Base-by-base conservation (phyloP, 2,797 vertebrate species). In the Aythya fuligula region DNA sequence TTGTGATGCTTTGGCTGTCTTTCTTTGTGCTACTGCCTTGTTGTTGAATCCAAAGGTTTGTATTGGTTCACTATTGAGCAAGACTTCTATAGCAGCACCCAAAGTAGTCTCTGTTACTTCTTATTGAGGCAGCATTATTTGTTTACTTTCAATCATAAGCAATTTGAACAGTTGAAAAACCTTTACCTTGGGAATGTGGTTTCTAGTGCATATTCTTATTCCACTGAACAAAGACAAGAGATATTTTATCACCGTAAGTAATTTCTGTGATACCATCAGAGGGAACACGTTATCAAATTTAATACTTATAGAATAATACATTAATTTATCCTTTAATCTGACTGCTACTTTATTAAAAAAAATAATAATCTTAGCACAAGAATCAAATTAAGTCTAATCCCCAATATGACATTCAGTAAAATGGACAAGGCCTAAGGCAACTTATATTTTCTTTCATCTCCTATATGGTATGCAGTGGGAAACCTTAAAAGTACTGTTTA, bases 361-460 rank as follows among this genome's bases (percentile, higher is more conserved):
- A 39, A 39, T 13, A 13, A 39, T 73, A 92, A 96, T 58, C 53
- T 95, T 93, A 85, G 67, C 75, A 78, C 79, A 90, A 81, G 43
- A 47, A 94, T 90, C 80, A 86, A 94, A 96, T 94, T 90, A 89
- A 88, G 93, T 66, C 66, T 66, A 87, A 85, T 83, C 87, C 78
- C 91, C 93, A 79, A 93, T 69, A 39, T 18, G 39, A 76, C 76
- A 69, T 60, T 67, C 87, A 93, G 53, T 88, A 86, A 94, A 94
- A 95, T 66, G 84, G 87, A 87, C 81, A 87, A 87, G 47, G 82
- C 84, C 93, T 83, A 85, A 89, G 92, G 66, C 51, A 94, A 95
- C 54, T 97, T 58, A 87, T 4, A 82, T 90, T 76, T 57, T 82
- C 53, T 82, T 95, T 94, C 56, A 86, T 85, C 66, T 93, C n/a